Conservation (phyloP, 2,113 vertebrate genomes). For the Atrichornis clamosus region DNA sequence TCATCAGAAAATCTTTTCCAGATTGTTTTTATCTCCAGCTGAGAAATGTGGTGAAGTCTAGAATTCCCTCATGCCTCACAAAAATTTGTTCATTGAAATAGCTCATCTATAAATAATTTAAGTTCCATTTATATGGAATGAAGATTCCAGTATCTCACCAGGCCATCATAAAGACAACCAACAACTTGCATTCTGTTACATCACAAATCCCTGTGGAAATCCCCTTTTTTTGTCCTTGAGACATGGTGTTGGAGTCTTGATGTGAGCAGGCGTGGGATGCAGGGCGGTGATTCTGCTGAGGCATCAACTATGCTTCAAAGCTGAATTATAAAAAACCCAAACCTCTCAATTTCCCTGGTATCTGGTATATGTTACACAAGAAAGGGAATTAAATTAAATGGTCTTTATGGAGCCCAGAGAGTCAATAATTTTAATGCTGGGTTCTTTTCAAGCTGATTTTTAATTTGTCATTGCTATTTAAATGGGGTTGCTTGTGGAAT, state of each 20-base stretch:
- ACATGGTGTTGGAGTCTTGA: background rate
- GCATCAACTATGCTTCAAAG: background rate
- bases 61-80: background rate
- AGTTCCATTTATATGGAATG: background rate
- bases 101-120: background rate
- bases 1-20: background rate
- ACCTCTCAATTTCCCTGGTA: background rate
- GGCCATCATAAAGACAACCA: background rate
- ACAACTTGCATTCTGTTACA: background rate
- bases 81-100: background rate
- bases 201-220: background rate
- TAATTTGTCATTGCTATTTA: background rate
- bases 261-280: background rate
- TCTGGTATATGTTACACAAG: background rate
- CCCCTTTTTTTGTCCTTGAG: background rate
- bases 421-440: background rate
- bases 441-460: background rate
- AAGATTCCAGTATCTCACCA: background rate
- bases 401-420: background rate
- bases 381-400: background rate
- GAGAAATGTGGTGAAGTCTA: background rate
- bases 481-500: background rate
- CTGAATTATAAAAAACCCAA: background rate
- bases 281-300: constrained; percentile 27
- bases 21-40: background rate